Percentiles rank a stretch among this genome's conserved stretches.
phyloP scores from a whole-genome alignment of 2,113 vertebrate species.

The Ranitomeya variabilis region DNA sequence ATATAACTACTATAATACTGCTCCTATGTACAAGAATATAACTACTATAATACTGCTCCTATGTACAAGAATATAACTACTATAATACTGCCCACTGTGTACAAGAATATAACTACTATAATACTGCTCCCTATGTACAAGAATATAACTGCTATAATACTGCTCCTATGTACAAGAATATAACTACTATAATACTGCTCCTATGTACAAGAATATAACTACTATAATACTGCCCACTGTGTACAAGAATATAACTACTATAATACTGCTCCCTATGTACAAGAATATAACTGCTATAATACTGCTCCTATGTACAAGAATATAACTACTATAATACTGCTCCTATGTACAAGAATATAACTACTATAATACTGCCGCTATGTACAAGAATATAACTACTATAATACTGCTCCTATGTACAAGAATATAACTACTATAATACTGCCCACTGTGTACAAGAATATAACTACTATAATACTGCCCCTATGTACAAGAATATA shows the following conservation, averaged over 20 bases:
- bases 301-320: not conserved
- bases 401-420: slow-evolving; percentile 1
- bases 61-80: no score
- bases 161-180: not conserved
- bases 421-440: slow-evolving; percentile 6
- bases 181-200: not conserved
- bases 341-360: no score
- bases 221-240: not conserved
- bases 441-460: not conserved
- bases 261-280: slow-evolving; percentile 1
- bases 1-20: slow-evolving; percentile 14
- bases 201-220: no score
- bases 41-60: not conserved
- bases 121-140: not conserved
- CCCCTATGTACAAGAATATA: no score
- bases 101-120: not conserved
- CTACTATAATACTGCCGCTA: not conserved
- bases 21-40: not conserved
- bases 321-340: not conserved
- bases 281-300: slow-evolving; percentile 4
- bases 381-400: not conserved
- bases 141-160: slow-evolving; percentile 12
- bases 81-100: not conserved
- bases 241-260: not conserved
- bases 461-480: not conserved